A percentile compares a stretch with the other conserved stretches of the same genome.
Evolutionary conservation across 1,140 invertebrate genomes (phyloP).

Genomic region (Oryctes rhinoceros): DNA sequence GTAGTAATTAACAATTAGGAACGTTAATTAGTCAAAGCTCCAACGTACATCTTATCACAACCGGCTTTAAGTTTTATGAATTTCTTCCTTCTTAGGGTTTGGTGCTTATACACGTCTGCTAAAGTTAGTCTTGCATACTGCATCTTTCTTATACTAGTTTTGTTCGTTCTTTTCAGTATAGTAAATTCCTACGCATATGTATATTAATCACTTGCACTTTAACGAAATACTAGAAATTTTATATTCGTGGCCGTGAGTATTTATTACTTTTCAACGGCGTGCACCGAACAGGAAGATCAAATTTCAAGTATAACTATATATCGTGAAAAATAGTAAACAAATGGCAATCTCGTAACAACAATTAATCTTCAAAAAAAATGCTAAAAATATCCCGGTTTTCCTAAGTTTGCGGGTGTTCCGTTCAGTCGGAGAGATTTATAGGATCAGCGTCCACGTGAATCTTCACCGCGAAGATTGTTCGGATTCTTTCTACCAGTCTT

Average conservation of each 20-base stretch:
- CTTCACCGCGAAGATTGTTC: constrained; percentile 25
- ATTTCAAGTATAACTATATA: not conserved
- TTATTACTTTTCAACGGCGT: constrained; percentile 9
- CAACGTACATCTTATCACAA: too few species aligned
- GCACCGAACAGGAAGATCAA: constrained; percentile 9
- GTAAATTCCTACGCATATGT: not conserved
- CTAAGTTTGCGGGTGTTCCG: constrained; percentile 31
- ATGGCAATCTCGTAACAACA: constrained; percentile 21
- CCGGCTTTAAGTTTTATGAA: too few species aligned
- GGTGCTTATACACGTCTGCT: too few species aligned
- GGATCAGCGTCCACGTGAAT: constrained; percentile 3
- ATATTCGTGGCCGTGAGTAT: not conserved
- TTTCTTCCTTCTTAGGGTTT: too few species aligned
- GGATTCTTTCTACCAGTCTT: constrained; percentile 18
- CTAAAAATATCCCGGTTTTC: constrained; percentile 20
- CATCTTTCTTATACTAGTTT: too few species aligned
- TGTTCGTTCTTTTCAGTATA: not conserved
- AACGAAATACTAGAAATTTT: constrained; percentile 10
- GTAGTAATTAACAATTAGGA: too few species aligned
- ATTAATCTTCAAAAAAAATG: constrained; percentile 15
- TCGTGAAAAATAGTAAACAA: constrained; percentile 31
- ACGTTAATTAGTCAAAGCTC: too few species aligned
- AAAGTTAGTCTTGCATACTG: not conserved
- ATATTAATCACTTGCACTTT: not conserved
- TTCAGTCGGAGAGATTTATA: constrained; percentile 29